phyloP scores from a whole-genome alignment of 1,140 invertebrate genomes.

The Ips typographus region DNA sequence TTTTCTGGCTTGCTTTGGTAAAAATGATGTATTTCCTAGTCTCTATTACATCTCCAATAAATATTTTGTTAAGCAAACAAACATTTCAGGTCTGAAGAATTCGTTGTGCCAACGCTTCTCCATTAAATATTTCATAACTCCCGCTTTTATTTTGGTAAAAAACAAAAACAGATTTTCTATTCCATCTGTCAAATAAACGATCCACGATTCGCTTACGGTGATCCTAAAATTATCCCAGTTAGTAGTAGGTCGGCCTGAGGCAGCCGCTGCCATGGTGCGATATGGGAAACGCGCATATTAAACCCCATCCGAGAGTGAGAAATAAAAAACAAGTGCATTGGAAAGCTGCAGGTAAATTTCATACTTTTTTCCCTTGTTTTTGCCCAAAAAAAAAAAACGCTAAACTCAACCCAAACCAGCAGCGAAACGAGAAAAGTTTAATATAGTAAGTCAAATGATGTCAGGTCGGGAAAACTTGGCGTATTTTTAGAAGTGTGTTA shows the following conservation, averaged over 20 bases:
- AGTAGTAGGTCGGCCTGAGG: constrained; percentile 21
- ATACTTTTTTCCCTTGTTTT: not conserved
- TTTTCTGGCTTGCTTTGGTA: no score
- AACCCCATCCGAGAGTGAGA: constrained; percentile 51
- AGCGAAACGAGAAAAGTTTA: constrained; percentile 13
- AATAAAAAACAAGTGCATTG: constrained; percentile 69
- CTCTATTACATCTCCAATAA: no score
- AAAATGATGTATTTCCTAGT: no score
- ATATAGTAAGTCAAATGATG: constrained; percentile 21
- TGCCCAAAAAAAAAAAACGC: not conserved
- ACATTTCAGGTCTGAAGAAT: no score
- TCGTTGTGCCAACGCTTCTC: no score
- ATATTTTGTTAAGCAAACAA: no score
- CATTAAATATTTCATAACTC: not conserved
- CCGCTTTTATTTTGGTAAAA: constrained; percentile 7
- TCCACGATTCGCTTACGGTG: no score
- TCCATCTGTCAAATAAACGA: no score
- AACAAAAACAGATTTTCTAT: not conserved
- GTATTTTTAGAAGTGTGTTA: constrained; percentile 29
- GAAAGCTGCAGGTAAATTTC: constrained; percentile 65
- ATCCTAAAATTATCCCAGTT: constrained; percentile 36
- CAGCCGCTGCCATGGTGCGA: constrained; percentile 39
- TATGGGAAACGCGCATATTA: constrained; percentile 55
- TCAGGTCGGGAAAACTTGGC: constrained; percentile 15
- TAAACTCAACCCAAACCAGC: no score